phyloP scores from a whole-genome alignment of 2,888 invertebrate species.

The Amphipoea oculea region DNA sequence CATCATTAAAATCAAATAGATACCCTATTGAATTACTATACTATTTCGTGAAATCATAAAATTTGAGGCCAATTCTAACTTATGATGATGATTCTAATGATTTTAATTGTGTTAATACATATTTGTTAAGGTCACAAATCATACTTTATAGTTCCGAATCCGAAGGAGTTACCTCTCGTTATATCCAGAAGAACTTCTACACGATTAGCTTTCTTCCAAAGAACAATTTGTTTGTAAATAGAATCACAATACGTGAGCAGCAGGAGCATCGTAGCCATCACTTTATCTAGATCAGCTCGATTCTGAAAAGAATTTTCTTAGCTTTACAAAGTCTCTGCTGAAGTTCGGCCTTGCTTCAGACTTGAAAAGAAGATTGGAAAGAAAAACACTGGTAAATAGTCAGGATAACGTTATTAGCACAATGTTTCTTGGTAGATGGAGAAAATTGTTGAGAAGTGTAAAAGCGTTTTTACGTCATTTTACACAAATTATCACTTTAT shows the following conservation, averaged over 20 bases:
- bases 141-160: too few relatives aligned
- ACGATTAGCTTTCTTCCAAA: constrained; percentile 70
- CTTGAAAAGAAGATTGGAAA: constrained; percentile 23
- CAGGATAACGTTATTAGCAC: constrained; percentile 19
- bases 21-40: too few relatives aligned
- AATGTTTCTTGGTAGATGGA: not conserved
- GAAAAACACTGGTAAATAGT: constrained; percentile 23
- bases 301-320: constrained; percentile 67
- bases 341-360: not conserved
- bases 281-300: constrained; percentile 72
- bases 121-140: too few relatives aligned
- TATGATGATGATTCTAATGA: too few relatives aligned
- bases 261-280: constrained; percentile 79
- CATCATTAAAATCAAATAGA: too few relatives aligned
- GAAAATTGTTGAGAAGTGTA: not conserved
- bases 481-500: not conserved
- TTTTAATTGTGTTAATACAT: too few relatives aligned
- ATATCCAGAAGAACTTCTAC: constrained; percentile 72
- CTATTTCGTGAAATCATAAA: too few relatives aligned
- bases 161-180: constrained; percentile 34
- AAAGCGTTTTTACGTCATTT: not conserved
- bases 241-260: constrained; percentile 77
- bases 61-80: too few relatives aligned
- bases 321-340: constrained; percentile 13
- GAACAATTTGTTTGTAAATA: constrained; percentile 76